phyloP scores from a whole-genome alignment of 2,888 invertebrate genomes.

The Thera obeliscata region DNA sequence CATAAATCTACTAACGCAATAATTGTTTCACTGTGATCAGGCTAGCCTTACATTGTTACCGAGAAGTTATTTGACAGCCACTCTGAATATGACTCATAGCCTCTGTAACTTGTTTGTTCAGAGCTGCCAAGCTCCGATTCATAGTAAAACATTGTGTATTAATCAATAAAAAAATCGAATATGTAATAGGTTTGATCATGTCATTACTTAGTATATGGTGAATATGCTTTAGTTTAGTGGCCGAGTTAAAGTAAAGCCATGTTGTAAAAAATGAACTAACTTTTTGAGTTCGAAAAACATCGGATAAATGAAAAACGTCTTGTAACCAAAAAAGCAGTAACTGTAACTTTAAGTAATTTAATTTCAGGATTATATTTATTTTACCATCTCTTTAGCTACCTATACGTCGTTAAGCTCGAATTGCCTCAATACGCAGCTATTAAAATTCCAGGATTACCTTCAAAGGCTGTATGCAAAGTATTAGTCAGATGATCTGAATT shows the following conservation, averaged over 20 bases:
- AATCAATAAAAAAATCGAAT: not conserved
- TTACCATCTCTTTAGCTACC: not conserved
- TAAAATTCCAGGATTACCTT: slow-evolving; percentile 34
- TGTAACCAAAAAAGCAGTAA: too few species aligned
- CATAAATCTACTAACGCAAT: slow-evolving; percentile 28
- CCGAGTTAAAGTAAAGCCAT: not conserved
- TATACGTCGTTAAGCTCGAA: slow-evolving; percentile 1
- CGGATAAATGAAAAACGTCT: too few species aligned
- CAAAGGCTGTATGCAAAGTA: slow-evolving; percentile 38
- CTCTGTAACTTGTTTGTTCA: slow-evolving; percentile 32
- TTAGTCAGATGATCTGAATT: slow-evolving; percentile 58
- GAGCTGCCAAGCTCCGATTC: slow-evolving; percentile 19
- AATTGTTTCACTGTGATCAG: slow-evolving; percentile 23
- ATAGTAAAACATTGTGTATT: slow-evolving; percentile 7
- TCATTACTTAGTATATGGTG: not conserved
- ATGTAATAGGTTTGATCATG: not conserved
- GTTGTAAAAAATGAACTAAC: not conserved
- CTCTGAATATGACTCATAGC: slow-evolving; percentile 32
- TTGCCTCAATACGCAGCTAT: slow-evolving; percentile 11
- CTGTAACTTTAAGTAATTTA: too few species aligned
- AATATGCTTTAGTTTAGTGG: not conserved
- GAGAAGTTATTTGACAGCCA: slow-evolving; percentile 25
- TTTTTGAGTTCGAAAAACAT: not conserved
- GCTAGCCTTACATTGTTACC: slow-evolving; percentile 26
- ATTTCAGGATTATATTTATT: too few species aligned